A percentile compares a stretch with the other conserved stretches of the same genome.
Conservation (phyloP, 2,113 vertebrate species). For the Oostethus manadensis region DNA sequence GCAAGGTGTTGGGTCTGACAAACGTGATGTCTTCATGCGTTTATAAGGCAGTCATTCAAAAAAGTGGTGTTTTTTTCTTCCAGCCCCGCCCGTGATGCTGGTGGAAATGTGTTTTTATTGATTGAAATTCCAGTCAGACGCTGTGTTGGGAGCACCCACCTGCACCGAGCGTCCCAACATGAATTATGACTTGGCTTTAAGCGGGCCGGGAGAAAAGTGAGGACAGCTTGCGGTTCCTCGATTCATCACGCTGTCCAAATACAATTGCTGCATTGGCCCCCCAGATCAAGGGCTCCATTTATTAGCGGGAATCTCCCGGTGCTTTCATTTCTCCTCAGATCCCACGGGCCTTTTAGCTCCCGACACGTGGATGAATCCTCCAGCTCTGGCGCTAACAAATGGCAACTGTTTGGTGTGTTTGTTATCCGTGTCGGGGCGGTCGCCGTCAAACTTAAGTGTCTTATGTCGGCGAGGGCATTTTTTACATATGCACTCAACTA, state of each 20-base stretch:
- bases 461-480: not conserved
- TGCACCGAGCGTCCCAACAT: slow-evolving; percentile 21
- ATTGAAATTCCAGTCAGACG: not conserved
- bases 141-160: not conserved
- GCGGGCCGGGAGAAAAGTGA: slow-evolving; percentile 15
- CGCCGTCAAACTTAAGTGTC: not conserved
- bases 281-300: slow-evolving; percentile 54
- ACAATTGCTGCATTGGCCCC: slow-evolving; percentile 52
- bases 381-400: slow-evolving; percentile 50
- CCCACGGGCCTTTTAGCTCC: slow-evolving; percentile 42
- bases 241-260: slow-evolving; percentile 69
- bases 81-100: not conserved
- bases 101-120: not conserved
- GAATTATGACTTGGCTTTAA: slow-evolving; percentile 50
- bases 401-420: slow-evolving; percentile 26
- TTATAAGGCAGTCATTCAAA: not conserved
- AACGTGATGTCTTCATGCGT: not conserved
- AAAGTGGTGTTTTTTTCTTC: not conserved
- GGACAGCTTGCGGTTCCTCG: slow-evolving; percentile 40
- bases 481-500: too few relatives aligned
- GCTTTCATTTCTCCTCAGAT: slow-evolving; percentile 51
- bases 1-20: not conserved
- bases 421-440: slow-evolving; percentile 12
- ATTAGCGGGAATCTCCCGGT: slow-evolving; percentile 53
- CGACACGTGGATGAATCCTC: slow-evolving; percentile 46